phyloP scores from a whole-genome alignment of 2,113 vertebrate genomes.

The Gymnarchus niloticus region DNA sequence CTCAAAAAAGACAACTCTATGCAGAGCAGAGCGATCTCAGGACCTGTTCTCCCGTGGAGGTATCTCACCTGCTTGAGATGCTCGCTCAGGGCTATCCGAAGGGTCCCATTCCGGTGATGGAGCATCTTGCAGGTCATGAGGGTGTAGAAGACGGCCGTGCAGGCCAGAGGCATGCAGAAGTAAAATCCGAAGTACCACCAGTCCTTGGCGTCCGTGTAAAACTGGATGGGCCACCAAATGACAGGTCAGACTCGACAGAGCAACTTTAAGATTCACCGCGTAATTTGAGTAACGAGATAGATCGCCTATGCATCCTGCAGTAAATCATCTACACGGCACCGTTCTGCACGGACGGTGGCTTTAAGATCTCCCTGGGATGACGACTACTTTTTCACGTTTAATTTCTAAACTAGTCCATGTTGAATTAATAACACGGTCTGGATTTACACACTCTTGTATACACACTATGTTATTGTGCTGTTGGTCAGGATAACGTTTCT shows the following conservation, averaged over 20 bases:
- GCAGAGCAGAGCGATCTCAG: background rate
- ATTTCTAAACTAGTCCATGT: too few relatives aligned
- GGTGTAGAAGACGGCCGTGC: constrained; percentile 87
- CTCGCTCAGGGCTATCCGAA: constrained; percentile 90
- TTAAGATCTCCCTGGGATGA: too few relatives aligned
- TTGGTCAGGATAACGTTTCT: background rate
- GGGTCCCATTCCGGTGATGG: constrained; percentile 84
- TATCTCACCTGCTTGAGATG: constrained; percentile 89
- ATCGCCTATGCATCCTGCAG: too few relatives aligned
- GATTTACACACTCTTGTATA: background rate
- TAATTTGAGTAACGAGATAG: too few relatives aligned
- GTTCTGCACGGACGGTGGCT: too few relatives aligned
- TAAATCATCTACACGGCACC: too few relatives aligned
- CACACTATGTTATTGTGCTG: background rate
- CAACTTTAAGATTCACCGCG: too few relatives aligned
- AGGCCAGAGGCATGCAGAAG: constrained; percentile 85
- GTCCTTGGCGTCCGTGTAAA: constrained; percentile 78
- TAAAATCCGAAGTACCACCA: constrained; percentile 98
- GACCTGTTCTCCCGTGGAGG: background rate
- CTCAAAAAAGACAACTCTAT: background rate
- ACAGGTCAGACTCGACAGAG: background rate
- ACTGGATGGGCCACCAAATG: constrained; percentile 57
- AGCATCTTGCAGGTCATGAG: constrained; percentile 97
- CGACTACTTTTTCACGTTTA: too few relatives aligned
- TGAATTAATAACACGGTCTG: background rate